Base-by-base conservation (phyloP, 2,797 vertebrate species). In the Momotus momota region DNA sequence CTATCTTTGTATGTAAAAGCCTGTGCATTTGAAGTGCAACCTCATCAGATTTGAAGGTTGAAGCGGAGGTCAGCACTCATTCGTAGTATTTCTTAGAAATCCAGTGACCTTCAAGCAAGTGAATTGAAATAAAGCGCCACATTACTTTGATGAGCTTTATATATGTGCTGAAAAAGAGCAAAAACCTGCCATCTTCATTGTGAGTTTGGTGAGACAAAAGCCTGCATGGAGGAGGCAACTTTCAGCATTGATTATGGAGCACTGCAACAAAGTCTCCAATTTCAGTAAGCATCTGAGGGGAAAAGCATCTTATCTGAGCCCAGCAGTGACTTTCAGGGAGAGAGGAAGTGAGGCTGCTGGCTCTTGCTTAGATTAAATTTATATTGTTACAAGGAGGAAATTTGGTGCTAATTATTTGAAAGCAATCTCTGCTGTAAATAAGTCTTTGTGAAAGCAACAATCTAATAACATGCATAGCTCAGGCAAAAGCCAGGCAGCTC, bases 381-480 rank as follows among this genome's bases (percentile, higher is more conserved):
- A 70, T 74, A 11, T 48, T 83, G 73, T 48, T 90, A 70, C 51
- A 70, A 72, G 66, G 43, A 90, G 69, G 85, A 94, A 93, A 91
- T 93, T 52, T 81, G 54, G 35, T 83, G 75, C 29, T 90, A 88
- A 93, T 88, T 78, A 70, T 77, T 72, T 85, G 82, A 87, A 93
- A 93, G 58, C 79, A 66, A 57, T 41, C 33, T 60, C 25, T 86
- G 66, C 48, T 86, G 14, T 81, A 91, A 94, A 3, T 58, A 65
- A 81, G 75, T 51, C 61, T 83, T 55, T 81, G 54, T 43, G 54
- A 84, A 88, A 90, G 25, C 18, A 55, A 83, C 51, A n/a, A 81
- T 31, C 9, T 69, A 48, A 73, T n/a, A 33, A 41, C 2, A 5
- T n/a, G 17, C 46, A 17, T 3, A 55, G 62, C 48, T 79, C 40